Evolutionary conservation across 2,113 vertebrate species (phyloP).

Genomic region (Neolamprologus devosi): DNA sequence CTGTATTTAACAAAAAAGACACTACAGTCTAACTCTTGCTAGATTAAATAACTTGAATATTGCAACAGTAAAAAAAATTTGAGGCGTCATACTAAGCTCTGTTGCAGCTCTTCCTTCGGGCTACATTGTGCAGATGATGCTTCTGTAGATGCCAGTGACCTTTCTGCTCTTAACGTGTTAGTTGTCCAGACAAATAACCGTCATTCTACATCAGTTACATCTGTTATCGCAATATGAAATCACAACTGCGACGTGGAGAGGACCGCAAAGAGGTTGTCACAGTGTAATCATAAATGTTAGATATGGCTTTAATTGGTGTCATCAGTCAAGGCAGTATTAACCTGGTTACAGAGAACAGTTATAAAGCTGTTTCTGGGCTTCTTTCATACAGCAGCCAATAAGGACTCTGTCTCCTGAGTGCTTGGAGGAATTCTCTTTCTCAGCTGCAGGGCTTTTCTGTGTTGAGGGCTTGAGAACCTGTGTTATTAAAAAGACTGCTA

Average conservation of each 20-base stretch:
- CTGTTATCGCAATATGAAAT: not conserved
- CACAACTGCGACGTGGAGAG: not conserved
- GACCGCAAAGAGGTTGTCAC: not conserved
- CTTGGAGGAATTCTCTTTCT: not conserved
- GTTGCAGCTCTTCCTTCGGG: not conserved
- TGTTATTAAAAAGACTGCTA: constrained; percentile 26
- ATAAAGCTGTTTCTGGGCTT: not conserved
- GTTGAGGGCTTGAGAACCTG: not conserved
- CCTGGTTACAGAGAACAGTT: constrained; percentile 3
- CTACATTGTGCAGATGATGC: constrained; percentile 5
- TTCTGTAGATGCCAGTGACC: constrained; percentile 12
- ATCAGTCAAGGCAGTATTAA: constrained; percentile 42
- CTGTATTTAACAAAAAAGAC: not conserved
- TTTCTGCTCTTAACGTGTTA: constrained; percentile 31
- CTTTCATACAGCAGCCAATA: constrained; percentile 14
- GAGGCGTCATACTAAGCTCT: not conserved
- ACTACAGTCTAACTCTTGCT: not conserved
- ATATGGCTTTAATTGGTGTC: constrained; percentile 35
- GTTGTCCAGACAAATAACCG: constrained; percentile 43
- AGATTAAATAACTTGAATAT: not conserved
- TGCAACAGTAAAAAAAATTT: not conserved
- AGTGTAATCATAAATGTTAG: constrained; percentile 18
- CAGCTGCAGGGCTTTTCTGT: constrained; percentile 18
- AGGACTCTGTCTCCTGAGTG: not conserved
- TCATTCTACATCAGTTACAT: constrained; percentile 34